Evolutionary conservation across 2,797 vertebrate species (phyloP).

Genomic region (Dryobates pubescens): DNA sequence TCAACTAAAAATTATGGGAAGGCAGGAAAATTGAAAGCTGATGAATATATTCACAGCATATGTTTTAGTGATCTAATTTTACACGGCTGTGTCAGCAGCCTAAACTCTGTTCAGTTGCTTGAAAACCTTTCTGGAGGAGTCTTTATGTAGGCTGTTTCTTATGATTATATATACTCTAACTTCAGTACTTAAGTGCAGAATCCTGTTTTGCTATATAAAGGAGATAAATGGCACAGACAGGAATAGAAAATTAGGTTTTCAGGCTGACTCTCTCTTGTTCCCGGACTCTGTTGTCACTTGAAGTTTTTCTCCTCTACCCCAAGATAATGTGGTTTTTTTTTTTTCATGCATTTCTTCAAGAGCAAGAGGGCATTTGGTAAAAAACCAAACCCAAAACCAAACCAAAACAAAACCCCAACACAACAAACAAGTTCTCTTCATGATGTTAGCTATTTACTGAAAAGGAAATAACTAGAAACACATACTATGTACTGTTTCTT

Average conservation of each 20-base stretch:
- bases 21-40: slow-evolving; percentile 32
- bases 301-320: neutral
- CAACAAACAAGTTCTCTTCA: neutral
- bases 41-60: slow-evolving; percentile 68
- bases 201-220: neutral
- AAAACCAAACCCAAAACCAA: neutral
- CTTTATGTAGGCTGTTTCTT: slow-evolving; percentile 62
- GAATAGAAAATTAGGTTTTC: slow-evolving; percentile 54
- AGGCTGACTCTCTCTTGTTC: neutral
- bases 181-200: slow-evolving; percentile 34
- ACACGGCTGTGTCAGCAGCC: slow-evolving; percentile 54
- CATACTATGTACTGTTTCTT: neutral
- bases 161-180: slow-evolving; percentile 44
- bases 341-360: neutral
- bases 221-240: slow-evolving; percentile 46
- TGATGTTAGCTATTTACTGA: neutral
- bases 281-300: neutral
- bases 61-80: slow-evolving; percentile 68
- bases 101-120: slow-evolving; percentile 54
- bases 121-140: slow-evolving; percentile 68
- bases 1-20: slow-evolving; percentile 35
- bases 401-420: too few species aligned
- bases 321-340: neutral
- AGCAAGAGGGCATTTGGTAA: neutral
- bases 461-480: neutral